Conservation (phyloP, 2,797 vertebrate species). For the Iguana delicatissima region DNA sequence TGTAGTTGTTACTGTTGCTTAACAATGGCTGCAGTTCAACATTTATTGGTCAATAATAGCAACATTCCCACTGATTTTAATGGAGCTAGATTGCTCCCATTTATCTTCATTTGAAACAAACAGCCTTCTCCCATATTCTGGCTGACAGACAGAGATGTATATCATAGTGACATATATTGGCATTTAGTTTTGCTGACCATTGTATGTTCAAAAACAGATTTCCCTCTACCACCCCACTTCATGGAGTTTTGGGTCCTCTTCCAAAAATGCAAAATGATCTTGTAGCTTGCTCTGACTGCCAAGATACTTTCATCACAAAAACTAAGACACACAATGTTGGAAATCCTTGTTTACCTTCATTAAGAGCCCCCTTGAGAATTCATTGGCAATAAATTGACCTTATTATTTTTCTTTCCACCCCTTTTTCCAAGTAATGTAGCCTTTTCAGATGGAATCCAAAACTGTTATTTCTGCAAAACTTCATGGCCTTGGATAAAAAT, state of each 20-base stretch:
- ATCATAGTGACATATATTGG: background rate
- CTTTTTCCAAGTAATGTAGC: slow-evolving; percentile 50
- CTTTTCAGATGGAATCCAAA: slow-evolving; percentile 41
- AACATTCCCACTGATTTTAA: background rate
- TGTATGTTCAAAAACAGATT: slow-evolving; percentile 4
- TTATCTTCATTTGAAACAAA: slow-evolving; percentile 26
- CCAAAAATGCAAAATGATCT: slow-evolving; percentile 59
- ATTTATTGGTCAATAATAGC: background rate
- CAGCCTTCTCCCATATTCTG: background rate
- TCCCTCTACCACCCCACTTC: slow-evolving; percentile 27
- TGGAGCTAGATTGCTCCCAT: background rate
- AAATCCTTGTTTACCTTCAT: slow-evolving; percentile 67
- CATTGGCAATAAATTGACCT: slow-evolving; percentile 26
- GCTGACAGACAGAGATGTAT: background rate
- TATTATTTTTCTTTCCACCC: slow-evolving; percentile 56
- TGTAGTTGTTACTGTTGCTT: background rate
- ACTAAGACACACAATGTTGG: slow-evolving; percentile 44
- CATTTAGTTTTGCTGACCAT: background rate
- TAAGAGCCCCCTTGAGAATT: slow-evolving; percentile 50
- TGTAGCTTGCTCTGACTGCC: slow-evolving; percentile 21
- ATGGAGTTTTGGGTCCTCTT: slow-evolving; percentile 36
- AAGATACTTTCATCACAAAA: slow-evolving; percentile 61
- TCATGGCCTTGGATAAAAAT: slow-evolving; percentile 38
- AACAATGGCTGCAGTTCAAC: background rate
- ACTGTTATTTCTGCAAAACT: slow-evolving; percentile 19